phyloP scores from a whole-genome alignment of 2,888 invertebrate genomes.

The Pollenia griseotomentosa region DNA sequence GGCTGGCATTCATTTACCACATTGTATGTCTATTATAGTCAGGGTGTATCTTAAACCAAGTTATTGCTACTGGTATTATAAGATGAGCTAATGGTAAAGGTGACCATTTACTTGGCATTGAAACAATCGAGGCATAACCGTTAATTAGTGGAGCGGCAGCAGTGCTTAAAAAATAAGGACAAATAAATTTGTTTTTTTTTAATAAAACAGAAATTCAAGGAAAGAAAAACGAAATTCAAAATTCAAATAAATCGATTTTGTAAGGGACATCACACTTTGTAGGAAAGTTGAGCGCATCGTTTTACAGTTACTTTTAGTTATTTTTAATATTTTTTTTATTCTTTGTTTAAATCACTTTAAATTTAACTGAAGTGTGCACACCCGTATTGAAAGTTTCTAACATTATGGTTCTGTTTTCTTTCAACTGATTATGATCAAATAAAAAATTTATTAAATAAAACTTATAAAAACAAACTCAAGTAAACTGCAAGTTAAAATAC shows the following conservation, averaged over 20 bases:
- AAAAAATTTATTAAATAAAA: too few species aligned
- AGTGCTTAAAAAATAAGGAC: constrained; percentile 8
- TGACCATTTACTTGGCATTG: constrained; percentile 71
- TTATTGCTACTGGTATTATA: constrained; percentile 79
- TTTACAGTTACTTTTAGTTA: too few species aligned
- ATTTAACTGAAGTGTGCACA: too few species aligned
- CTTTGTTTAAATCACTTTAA: too few species aligned
- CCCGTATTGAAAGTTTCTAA: too few species aligned
- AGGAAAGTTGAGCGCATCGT: not conserved
- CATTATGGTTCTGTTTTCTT: too few species aligned
- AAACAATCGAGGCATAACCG: constrained; percentile 69
- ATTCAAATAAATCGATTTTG: not conserved
- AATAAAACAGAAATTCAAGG: not conserved
- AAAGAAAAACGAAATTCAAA: not conserved
- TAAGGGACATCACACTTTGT: not conserved
- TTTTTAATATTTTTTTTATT: too few species aligned
- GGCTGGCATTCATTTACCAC: constrained; percentile 86
- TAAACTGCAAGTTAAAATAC: too few species aligned
- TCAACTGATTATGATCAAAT: too few species aligned
- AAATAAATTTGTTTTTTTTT: not conserved
- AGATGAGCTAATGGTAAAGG: constrained; percentile 67
- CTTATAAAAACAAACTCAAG: too few species aligned
- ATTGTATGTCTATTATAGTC: constrained; percentile 81
- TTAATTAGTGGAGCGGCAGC: constrained; percentile 46
- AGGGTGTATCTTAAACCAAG: constrained; percentile 85